Evolutionary conservation across 2,888 invertebrate genomes (phyloP).

Genomic region (Augiades crinisus): DNA sequence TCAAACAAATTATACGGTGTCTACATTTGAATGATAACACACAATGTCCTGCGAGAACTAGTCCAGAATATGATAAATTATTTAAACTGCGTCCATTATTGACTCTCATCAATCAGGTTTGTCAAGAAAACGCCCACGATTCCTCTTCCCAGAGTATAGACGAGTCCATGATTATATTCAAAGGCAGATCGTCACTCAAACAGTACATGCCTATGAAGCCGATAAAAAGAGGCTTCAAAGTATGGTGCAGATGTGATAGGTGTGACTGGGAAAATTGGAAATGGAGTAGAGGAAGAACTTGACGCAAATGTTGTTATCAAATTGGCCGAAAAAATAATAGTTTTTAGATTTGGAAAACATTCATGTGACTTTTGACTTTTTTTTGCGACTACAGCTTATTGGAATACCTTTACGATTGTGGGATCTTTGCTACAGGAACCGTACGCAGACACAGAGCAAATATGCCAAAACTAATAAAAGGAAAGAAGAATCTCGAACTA

Average conservation of each 20-base stretch:
- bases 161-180: slow-evolving; percentile 34
- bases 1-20: slow-evolving; percentile 30
- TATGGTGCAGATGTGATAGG: slow-evolving; percentile 38
- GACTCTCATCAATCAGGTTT: slow-evolving; percentile 7
- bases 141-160: slow-evolving; percentile 31
- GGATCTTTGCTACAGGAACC: too few relatives aligned
- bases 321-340: too few relatives aligned
- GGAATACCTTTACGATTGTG: too few relatives aligned
- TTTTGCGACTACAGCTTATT: too few relatives aligned
- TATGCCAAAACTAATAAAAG: too few relatives aligned
- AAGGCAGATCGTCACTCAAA: slow-evolving; percentile 29
- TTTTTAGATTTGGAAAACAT: too few relatives aligned
- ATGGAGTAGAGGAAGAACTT: too few relatives aligned
- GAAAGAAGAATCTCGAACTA: too few relatives aligned
- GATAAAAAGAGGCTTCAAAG: slow-evolving; percentile 38
- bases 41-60: slow-evolving; percentile 19
- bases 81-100: slow-evolving; percentile 31
- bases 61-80: slow-evolving; percentile 28
- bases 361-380: too few relatives aligned
- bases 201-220: slow-evolving; percentile 40
- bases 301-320: too few relatives aligned
- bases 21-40: slow-evolving; percentile 32
- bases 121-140: slow-evolving; percentile 24
- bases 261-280: too few relatives aligned
- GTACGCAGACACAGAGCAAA: too few relatives aligned